Evolutionary conservation across 2,797 vertebrate genomes (phyloP), one percentile per base, ranked within the genome.

Genomic region (Acrocephalus scirpaceus): DNA sequence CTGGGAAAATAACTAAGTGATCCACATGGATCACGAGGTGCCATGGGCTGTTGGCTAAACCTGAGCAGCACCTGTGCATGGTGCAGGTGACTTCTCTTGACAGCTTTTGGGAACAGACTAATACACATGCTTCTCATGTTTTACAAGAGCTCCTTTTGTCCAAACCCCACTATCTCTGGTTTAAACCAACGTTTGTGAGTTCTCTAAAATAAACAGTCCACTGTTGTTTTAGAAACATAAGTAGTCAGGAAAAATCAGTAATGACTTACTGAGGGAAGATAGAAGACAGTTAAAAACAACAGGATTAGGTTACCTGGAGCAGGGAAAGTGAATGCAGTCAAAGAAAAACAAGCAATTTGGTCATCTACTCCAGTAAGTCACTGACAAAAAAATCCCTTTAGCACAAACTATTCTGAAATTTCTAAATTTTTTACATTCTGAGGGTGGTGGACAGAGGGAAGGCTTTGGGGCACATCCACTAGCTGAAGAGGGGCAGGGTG

Each of bases 181-280:
- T 90, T 76, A 42, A 90, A 70, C 10, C 51, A 70, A 64, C 9
- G 8, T 60, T 67, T n/a, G 44, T 2, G 38, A 72, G 75, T 45
- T 75, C 71, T 91, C 45, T 21, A 85, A 85, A 95, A 93, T 76
- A 92, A 92, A 92, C 72, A 85, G 53, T 53, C 36, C n/a, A 27
- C 5, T 71, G 76, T 94, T 89, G 93, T 85, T 95, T 92, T 86
- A 85, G 92, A 91, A 93, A 91, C 81, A 16, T 40, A 79, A 89
- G 89, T 12, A 82, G 67, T 48, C 80, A 82, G 75, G 81, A 73
- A 87, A 92, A 85, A 79, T 69, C 73, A 86, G 82, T 64, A 92
- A 83, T 71, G 62, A 56, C 69, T 92, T 64, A 77, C 36, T 30
- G 71, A 57, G 61, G 45, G 38, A 66, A 91, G 77, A 87, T 10